Percentiles rank a stretch among this genome's conserved stretches.
phyloP scores from a whole-genome alignment of 2,113 vertebrate genomes.

The Terrapene triunguis region DNA sequence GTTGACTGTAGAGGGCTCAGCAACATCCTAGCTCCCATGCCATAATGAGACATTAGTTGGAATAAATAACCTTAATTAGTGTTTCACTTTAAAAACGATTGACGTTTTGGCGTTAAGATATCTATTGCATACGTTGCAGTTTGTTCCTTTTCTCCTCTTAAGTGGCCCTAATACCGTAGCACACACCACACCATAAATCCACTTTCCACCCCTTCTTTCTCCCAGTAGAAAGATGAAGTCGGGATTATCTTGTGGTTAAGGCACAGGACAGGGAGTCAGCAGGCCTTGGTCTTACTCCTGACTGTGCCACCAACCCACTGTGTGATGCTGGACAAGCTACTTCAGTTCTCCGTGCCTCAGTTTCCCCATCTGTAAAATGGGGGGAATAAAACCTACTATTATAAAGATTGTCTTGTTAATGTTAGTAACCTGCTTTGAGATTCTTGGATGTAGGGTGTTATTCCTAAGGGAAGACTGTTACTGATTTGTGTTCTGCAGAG shows the following conservation, averaged over 20 bases:
- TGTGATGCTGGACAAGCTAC: background rate
- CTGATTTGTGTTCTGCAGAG: background rate
- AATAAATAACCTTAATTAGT: background rate
- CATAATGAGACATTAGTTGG: background rate
- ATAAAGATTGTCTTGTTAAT: accelerated
- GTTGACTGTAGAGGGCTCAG: background rate
- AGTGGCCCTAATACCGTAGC: background rate
- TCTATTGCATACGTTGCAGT: background rate
- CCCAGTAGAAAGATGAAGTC: background rate
- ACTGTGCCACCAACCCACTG: background rate
- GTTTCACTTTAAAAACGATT: background rate
- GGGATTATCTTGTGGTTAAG: background rate
- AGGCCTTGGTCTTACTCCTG: background rate
- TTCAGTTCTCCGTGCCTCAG: background rate
- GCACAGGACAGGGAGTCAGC: background rate
- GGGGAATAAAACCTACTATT: background rate
- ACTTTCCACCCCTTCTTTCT: background rate
- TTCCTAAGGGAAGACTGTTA: background rate
- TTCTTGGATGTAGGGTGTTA: background rate
- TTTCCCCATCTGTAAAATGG: background rate
- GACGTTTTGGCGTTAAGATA: background rate
- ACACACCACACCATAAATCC: background rate
- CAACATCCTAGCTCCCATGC: background rate
- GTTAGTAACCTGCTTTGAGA: background rate
- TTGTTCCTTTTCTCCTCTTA: background rate